Evolutionary conservation across 2,888 invertebrate species (phyloP), one percentile per base, ranked within the genome.

Genomic region (Andrena bucephala): DNA sequence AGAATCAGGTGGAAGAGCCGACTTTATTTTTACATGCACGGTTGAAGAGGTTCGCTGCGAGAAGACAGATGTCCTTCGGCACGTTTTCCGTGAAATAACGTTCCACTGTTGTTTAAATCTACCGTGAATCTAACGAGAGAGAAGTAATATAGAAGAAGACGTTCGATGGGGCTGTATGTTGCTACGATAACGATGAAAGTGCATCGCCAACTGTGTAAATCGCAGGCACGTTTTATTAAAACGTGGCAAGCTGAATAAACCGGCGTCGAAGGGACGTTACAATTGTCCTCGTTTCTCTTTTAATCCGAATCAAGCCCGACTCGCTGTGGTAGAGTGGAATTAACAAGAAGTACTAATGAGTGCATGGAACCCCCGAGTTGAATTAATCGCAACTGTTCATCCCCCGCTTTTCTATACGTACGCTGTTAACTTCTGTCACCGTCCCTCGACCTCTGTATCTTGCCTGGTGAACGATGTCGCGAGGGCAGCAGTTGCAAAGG

Each of bases 391-490:
- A 70, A 73, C 42, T 48, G 66, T 73, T 62, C 65, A 57, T 65
- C 72, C 63, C n/a, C 74, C 74, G 82, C 82, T 74, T 13, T 13
- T 52, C 33, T 70, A 57, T 50, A 71, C 77, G 54, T 77, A 48
- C 52, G 70, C 69, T 73, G 73, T 71, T 77, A n/a, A 52, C 50
- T 52, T 62, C 7, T 48, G 10, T n/a, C 20, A 5, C 20, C 20
- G 20, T 54, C 24, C 20, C 54, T 54, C 54, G 4, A 42, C 24
- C 54, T 24, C 8, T 54, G 54, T 24, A 8, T 8, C 24, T 54
- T 8, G 54, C n/a, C 36, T 24, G 42, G 24, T 42, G 42, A 42
- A 63, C 63, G 42, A 36, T 27, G 27, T 31, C 16, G 42, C 42
- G 42, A 16, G 42, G 42, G 42, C 42, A 16, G n/a, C 16, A 29